Evolutionary conservation across 2,797 vertebrate genomes (phyloP), one percentile per base, ranked within the genome.

Genomic region (Phrynocephalus forsythii): DNA sequence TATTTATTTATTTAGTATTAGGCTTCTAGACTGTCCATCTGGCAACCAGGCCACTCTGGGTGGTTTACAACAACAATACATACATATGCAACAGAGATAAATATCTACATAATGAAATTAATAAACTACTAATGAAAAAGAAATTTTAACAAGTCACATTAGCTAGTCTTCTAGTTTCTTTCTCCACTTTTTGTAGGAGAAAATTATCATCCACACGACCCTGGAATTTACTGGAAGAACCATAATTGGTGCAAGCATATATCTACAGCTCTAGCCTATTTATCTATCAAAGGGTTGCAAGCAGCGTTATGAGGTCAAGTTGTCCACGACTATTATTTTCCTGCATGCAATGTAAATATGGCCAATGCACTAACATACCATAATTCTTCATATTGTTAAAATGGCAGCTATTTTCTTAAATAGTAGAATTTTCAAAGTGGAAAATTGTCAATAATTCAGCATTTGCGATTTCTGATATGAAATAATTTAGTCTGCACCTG

Each of bases 391-490:
- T 85, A 87, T 67, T 50, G 79, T 73, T 86, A 60, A 66, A 88
- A 71, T 56, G 79, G 84, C 33, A 78, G 38, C 33, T 15, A 6
- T 66, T 91, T 91, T 72, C 52, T 16, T 79, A 72, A 92, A 90
- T 30, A 72, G 88, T 82, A 0, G 89, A 79, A 78, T 88, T 89
- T 52, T 68, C 28, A 52, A n/a, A 24, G 38, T 48, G 10, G 44
- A 48, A 66, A 30, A 13, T 26, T 22, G 4, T 71, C 48, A 50
- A 15, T 7, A 50, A n/a, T 50, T 20, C 67, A 50, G 15, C 20
- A 26, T 69, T 50, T 28, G 24, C 3, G 5, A 8, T 50, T 69
- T 67, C 30, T 81, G 33, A 38, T 10, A 81, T 26, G 22, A 66
- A 66, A 81, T 15, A 13, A 30, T 28, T 2, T 3, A 28, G 5